These are phyloP conservation scores for Hemiprocne comata DNA, from an alignment of 2,113 vertebrate genomes.

Conservation along the genomic window DNA sequence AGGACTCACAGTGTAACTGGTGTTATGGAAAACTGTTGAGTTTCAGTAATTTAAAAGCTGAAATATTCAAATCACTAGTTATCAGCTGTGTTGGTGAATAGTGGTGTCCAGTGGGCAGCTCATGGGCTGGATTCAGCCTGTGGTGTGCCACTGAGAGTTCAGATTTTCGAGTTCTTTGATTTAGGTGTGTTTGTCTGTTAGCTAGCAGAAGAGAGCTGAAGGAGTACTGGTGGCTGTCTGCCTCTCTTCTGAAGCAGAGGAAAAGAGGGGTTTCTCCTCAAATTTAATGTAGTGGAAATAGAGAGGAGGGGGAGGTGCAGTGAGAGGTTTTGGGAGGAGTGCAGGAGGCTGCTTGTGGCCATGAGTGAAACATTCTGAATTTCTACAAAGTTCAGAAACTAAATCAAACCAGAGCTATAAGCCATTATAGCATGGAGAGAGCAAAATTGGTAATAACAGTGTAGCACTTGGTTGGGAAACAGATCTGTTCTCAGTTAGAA, in stretches of 20 bases:
- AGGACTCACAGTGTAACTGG: background rate
- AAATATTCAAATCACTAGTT: background rate
- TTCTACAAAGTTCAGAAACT: background rate
- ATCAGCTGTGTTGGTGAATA: background rate
- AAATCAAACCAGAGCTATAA: background rate
- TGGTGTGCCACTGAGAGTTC: background rate
- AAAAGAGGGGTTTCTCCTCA: background rate
- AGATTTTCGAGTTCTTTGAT: background rate
- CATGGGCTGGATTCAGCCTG: background rate
- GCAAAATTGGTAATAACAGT: background rate
- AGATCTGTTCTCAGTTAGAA: slow-evolving; percentile 30
- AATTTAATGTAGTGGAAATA: background rate
- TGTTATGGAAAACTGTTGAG: background rate
- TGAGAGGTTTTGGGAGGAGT: background rate
- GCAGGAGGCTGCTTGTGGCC: fast-evolving
- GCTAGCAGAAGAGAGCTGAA: background rate
- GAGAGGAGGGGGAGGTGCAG: background rate
- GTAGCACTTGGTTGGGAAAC: background rate
- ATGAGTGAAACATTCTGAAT: background rate
- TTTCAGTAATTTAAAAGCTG: background rate
- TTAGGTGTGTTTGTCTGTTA: background rate
- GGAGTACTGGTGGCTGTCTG: background rate
- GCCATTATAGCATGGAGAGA: background rate
- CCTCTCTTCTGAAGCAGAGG: background rate
- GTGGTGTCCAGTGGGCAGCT: background rate